Evolutionary conservation across 2,113 vertebrate species (phyloP).

Genomic region (Platysteira castanea): DNA sequence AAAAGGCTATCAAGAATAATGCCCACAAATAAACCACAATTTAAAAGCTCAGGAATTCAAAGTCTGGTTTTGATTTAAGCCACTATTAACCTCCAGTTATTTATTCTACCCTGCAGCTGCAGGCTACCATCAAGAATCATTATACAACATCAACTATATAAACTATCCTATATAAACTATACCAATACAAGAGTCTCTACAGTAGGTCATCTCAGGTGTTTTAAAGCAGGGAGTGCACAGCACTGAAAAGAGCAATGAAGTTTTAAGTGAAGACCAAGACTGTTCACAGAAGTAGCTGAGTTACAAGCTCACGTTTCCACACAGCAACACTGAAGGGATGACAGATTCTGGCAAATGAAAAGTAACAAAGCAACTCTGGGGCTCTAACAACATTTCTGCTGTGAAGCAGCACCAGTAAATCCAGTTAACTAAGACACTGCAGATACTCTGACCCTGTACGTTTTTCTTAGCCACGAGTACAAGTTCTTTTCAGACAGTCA

Average conservation of each 20-base stretch:
- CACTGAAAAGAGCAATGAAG: neutral
- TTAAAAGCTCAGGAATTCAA: neutral
- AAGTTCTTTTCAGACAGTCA: neutral
- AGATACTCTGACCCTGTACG: neutral
- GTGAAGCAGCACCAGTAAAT: constrained; percentile 4
- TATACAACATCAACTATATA: neutral
- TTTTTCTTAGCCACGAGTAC: neutral
- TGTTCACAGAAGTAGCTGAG: accelerated
- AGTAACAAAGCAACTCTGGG: neutral
- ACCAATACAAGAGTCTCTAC: neutral
- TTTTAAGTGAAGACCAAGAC: neutral
- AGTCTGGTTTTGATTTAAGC: neutral
- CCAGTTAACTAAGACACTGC: neutral
- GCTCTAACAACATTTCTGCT: constrained; percentile 1
- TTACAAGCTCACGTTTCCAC: neutral
- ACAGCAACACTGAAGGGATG: neutral
- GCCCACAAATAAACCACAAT: neutral
- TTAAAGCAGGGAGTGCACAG: neutral
- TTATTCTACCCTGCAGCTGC: neutral
- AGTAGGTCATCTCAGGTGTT: neutral
- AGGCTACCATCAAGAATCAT: neutral
- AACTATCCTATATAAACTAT: neutral
- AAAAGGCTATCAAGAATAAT: neutral
- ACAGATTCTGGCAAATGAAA: neutral
- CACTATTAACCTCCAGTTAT: neutral